Evolutionary conservation across 2,797 vertebrate genomes (phyloP).

Genomic region (Nyctalus aviator): DNA sequence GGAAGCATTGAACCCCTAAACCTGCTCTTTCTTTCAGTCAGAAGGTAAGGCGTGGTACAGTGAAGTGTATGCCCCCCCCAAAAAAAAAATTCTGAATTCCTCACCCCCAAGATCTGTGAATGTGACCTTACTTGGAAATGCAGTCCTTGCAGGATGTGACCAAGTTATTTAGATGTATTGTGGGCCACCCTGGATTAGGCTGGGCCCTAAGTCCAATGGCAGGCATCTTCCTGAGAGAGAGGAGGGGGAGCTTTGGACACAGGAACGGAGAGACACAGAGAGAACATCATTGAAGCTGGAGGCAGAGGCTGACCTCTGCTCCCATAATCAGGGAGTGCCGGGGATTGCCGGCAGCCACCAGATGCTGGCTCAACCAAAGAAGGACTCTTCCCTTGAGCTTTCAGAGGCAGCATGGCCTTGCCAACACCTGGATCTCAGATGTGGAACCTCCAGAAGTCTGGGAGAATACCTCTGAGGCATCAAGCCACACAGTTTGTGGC

Average conservation of each 20-base stretch:
- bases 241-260: not conserved
- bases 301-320: not conserved
- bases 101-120: not conserved
- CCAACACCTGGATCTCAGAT: not conserved
- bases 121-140: not conserved
- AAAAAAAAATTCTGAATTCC: not conserved
- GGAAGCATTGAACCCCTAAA: not conserved
- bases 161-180: not conserved
- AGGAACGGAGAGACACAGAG: not conserved
- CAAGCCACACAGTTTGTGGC: not conserved
- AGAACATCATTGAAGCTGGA: not conserved
- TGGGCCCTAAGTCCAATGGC: not conserved
- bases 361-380: not conserved
- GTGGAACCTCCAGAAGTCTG: not conserved
- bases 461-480: not conserved
- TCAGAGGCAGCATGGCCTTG: not conserved
- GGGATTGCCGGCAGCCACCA: too few species aligned
- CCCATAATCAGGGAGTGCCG: not conserved
- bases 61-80: not conserved
- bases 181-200: not conserved
- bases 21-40: not conserved
- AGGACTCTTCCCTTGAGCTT: fast-evolving
- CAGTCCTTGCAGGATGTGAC: not conserved
- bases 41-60: not conserved
- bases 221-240: not conserved